These are phyloP conservation scores for Leptinotarsa haldemani DNA, from an alignment of 2,888 invertebrate genomes.

Conservation along the genomic window DNA sequence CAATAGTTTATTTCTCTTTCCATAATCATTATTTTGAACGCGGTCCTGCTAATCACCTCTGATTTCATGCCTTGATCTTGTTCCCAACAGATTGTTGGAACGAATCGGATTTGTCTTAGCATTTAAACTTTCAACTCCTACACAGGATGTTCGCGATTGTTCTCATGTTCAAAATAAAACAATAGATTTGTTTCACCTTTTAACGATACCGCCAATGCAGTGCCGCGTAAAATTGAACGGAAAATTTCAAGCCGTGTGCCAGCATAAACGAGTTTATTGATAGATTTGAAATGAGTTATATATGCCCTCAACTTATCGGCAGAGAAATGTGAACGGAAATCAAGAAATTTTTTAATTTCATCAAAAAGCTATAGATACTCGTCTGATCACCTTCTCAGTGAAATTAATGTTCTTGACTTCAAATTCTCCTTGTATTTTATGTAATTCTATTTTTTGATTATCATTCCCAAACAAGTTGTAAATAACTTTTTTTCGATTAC, in stretches of 20 bases:
- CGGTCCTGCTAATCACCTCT: background rate
- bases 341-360: too few relatives aligned
- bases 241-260: background rate
- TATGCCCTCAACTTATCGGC: too few relatives aligned
- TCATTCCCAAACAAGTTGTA: too few relatives aligned
- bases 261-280: too few relatives aligned
- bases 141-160: constrained; percentile 8
- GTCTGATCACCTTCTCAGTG: too few relatives aligned
- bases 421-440: too few relatives aligned
- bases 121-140: background rate
- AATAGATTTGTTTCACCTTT: background rate
- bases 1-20: background rate
- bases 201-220: background rate
- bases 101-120: background rate
- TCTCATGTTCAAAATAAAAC: background rate
- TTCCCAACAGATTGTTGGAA: background rate
- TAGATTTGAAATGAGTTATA: too few relatives aligned
- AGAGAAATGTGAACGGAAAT: too few relatives aligned
- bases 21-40: background rate
- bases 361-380: too few relatives aligned
- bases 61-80: background rate
- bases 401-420: too few relatives aligned
- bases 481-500: too few relatives aligned
- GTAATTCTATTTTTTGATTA: too few relatives aligned
- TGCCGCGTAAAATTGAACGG: background rate